phyloP scores from a whole-genome alignment of 2,113 vertebrate genomes.

The Brevimyrus niger region DNA sequence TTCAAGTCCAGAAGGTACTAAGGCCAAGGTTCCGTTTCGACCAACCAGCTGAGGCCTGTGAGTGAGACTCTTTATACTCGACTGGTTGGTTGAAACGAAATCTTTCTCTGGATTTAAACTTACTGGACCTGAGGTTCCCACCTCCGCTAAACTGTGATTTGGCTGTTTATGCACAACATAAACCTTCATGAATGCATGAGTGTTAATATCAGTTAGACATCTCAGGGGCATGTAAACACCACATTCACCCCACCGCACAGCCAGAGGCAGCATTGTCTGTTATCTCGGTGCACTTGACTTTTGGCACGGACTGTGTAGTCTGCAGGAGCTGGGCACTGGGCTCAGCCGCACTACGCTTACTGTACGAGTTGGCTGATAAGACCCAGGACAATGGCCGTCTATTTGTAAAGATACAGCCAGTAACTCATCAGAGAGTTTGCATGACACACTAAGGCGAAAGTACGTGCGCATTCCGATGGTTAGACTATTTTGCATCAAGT shows the following conservation, averaged over 20 bases:
- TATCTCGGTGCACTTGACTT: neutral
- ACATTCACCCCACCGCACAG: neutral
- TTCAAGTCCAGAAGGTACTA: too few species aligned
- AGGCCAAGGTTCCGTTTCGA: too few species aligned
- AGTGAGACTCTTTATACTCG: too few species aligned
- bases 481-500: neutral
- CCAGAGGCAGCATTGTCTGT: neutral
- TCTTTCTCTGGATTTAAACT: too few species aligned
- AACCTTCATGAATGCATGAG: neutral
- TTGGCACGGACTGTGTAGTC: neutral
- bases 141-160: neutral
- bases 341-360: neutral
- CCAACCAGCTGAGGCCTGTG: too few species aligned
- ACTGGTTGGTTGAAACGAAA: too few species aligned
- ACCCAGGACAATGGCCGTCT: neutral
- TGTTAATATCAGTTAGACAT: neutral
- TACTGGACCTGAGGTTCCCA: too few species aligned
- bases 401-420: neutral
- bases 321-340: neutral
- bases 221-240: neutral
- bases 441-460: neutral
- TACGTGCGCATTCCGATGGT: neutral
- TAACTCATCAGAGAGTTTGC: neutral
- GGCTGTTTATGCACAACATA: neutral
- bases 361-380: neutral